These are phyloP conservation scores for Microplitis demolitor DNA, from an alignment of 1,140 invertebrate species.

Conservation along the genomic window DNA sequence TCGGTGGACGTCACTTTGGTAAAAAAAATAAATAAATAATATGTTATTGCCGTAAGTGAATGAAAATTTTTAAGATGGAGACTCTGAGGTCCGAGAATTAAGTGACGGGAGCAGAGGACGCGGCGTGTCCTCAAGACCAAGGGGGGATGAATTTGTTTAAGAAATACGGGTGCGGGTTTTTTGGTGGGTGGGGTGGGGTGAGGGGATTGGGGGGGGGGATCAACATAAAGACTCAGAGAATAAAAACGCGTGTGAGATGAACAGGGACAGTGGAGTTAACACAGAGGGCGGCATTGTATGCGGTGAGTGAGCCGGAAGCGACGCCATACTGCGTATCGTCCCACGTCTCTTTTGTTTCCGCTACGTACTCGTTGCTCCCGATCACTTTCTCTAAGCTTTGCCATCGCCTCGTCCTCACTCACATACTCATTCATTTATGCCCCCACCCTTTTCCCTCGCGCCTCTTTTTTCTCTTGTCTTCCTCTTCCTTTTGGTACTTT, in stretches of 20 bases:
- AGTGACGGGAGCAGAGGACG: too few species aligned
- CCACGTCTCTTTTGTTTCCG: conserved; percentile 58
- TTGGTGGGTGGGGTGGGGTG: too few species aligned
- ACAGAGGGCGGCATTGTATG: conserved; percentile 57
- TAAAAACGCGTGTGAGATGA: conserved; percentile 21
- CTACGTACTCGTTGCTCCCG: conserved; percentile 45
- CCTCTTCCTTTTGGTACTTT: background rate
- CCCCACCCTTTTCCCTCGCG: background rate
- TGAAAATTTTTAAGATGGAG: too few species aligned
- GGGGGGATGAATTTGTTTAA: too few species aligned
- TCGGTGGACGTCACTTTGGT: background rate
- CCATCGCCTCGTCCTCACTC: too few species aligned
- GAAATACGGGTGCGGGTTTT: too few species aligned
- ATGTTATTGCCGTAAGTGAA: too few species aligned
- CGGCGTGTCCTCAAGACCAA: too few species aligned
- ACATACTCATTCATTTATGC: background rate
- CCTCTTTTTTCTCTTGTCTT: too few species aligned
- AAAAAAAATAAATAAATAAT: conserved; percentile 24
- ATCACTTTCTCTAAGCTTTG: conserved; percentile 46
- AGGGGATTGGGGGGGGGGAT: too few species aligned
- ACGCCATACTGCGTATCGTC: conserved; percentile 58
- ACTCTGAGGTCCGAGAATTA: too few species aligned
- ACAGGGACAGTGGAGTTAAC: conserved; percentile 20
- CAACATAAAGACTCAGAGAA: too few species aligned
- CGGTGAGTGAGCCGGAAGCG: conserved; percentile 61